Evolutionary conservation across 1,140 invertebrate species (phyloP).

Genomic region (Dinothrombium tinctorium): DNA sequence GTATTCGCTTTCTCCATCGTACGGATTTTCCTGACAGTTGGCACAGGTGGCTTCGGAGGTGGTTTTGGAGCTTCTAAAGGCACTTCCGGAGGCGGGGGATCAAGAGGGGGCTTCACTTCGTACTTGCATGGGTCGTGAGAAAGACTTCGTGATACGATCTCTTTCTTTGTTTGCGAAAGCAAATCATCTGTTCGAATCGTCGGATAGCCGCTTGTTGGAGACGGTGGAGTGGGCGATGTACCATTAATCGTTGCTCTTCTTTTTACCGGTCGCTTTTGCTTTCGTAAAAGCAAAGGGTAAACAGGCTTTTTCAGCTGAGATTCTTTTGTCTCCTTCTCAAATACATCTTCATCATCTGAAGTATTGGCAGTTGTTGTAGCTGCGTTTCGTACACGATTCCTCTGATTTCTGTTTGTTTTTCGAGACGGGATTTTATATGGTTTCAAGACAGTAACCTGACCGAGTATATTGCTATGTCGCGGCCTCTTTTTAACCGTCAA

Average conservation of each 20-base stretch:
- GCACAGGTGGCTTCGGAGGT: neutral
- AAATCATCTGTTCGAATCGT: conserved; percentile 37
- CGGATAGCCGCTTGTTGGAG: conserved; percentile 37
- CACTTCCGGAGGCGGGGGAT: too few relatives aligned
- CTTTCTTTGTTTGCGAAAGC: too few relatives aligned
- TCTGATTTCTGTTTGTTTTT: conserved; percentile 1
- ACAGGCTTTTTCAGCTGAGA: too few relatives aligned
- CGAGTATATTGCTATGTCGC: conserved; percentile 26
- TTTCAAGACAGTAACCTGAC: conserved; percentile 13
- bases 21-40: neutral
- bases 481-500: conserved; percentile 61
- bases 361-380: conserved; percentile 1
- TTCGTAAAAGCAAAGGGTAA: too few relatives aligned
- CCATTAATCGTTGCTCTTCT: conserved; percentile 66
- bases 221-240: too few relatives aligned
- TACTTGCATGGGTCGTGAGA: neutral
- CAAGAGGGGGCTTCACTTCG: too few relatives aligned
- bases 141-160: neutral
- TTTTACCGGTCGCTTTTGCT: too few relatives aligned
- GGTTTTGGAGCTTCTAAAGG: neutral
- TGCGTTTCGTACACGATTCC: neutral
- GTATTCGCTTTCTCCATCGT: too few relatives aligned
- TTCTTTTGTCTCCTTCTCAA: neutral
- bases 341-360: conserved; percentile 1
- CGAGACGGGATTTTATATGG: conserved; percentile 14